These are phyloP conservation scores for Pipra filicauda DNA, from an alignment of 2,113 vertebrate genomes.

Conservation along the genomic window DNA sequence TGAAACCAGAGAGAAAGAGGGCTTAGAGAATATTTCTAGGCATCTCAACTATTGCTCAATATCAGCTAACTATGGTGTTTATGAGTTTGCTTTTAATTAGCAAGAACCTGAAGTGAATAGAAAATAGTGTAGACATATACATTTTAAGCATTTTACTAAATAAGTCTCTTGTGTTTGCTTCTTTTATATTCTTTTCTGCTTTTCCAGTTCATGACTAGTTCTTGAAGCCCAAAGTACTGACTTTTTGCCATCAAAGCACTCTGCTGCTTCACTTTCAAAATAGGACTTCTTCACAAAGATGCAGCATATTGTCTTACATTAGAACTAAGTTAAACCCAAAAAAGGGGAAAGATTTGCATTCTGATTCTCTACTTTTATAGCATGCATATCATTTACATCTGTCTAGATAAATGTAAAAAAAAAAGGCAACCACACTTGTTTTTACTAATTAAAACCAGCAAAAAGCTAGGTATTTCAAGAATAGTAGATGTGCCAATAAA, in stretches of 20 bases:
- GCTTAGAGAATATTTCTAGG: not conserved
- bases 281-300: not conserved
- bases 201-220: not conserved
- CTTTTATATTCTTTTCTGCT: not conserved
- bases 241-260: not conserved
- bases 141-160: not conserved
- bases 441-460: not conserved
- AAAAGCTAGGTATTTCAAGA: not conserved
- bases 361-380: not conserved
- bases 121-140: not conserved
- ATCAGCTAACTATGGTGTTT: not conserved
- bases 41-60: not conserved
- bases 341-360: not conserved
- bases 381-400: not conserved
- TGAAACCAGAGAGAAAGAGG: not conserved
- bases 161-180: not conserved
- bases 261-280: not conserved
- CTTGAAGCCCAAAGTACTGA: not conserved
- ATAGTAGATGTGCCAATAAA: not conserved
- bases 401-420: not conserved
- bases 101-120: not conserved
- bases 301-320: not conserved
- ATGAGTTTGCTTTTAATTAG: constrained; percentile 20
- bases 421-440: not conserved
- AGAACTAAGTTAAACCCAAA: not conserved